A percentile compares a stretch with the other conserved stretches of the same genome.
These are phyloP conservation scores for Morus bassanus DNA, from an alignment of 2,797 vertebrate species.

Conservation along the genomic window DNA sequence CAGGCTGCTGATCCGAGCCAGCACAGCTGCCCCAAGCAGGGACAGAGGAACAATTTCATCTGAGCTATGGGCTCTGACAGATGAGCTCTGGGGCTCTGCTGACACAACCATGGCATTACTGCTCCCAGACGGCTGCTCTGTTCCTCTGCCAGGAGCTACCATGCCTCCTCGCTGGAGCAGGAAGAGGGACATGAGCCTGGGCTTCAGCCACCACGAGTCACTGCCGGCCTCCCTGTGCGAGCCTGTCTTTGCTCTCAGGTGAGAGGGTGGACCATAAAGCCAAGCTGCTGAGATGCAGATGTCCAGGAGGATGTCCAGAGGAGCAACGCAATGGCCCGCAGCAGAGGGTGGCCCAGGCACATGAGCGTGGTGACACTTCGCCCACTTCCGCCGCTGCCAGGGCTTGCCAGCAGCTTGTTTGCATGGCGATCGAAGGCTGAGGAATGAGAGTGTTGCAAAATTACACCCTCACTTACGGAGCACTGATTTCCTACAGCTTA, in stretches of 20 bases:
- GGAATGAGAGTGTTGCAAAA: background rate
- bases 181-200: background rate
- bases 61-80: background rate
- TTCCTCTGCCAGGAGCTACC: background rate
- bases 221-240: background rate
- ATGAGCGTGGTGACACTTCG: background rate
- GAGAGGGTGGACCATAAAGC: background rate
- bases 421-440: background rate
- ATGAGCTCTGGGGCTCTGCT: background rate
- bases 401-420: background rate
- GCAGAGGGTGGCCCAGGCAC: background rate
- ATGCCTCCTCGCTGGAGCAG: background rate
- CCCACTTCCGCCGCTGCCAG: background rate
- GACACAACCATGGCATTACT: background rate
- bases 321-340: background rate
- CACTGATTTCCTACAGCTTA: background rate
- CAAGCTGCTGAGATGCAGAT: background rate
- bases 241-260: background rate
- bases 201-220: background rate
- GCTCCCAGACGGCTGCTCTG: background rate
- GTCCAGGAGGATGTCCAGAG: background rate
- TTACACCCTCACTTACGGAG: background rate
- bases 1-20: background rate
- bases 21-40: background rate
- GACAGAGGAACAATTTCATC: background rate